These are phyloP conservation scores for Gymnocypris eckloni DNA, from an alignment of 2,797 vertebrate species.

Conservation along the genomic window DNA sequence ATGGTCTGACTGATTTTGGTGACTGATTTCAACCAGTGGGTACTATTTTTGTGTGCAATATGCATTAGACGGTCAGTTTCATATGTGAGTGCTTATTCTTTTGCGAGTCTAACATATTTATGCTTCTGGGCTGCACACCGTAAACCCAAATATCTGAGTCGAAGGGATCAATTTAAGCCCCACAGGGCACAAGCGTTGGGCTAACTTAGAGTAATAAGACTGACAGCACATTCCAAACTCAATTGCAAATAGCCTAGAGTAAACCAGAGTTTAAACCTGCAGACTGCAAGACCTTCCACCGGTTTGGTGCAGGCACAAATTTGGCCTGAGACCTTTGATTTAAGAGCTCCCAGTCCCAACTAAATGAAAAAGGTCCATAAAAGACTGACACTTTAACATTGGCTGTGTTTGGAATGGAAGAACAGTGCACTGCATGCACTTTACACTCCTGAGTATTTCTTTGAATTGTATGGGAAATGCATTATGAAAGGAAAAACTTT, in stretches of 20 bases:
- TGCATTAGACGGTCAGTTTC: not conserved
- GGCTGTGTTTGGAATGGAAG: constrained; percentile 1
- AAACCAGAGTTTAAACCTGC: constrained; percentile 37
- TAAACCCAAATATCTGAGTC: constrained; percentile 49
- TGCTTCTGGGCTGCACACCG: constrained; percentile 40
- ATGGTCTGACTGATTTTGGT: not conserved
- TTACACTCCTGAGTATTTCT: not conserved
- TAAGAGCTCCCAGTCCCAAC: constrained; percentile 32
- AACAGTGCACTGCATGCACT: not conserved
- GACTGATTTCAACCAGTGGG: not conserved
- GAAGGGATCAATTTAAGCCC: constrained; percentile 35
- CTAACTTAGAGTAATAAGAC: constrained; percentile 29
- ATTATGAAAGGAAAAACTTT: not conserved
- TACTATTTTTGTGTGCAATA: not conserved
- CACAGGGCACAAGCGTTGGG: constrained; percentile 5
- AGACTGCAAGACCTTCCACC: constrained; percentile 12
- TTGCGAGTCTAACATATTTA: constrained; percentile 22
- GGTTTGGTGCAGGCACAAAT: constrained; percentile 6
- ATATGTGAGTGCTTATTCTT: not conserved
- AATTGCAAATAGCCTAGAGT: constrained; percentile 36
- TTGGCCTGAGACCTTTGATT: constrained; percentile 25
- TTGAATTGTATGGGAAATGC: not conserved
- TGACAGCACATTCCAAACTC: constrained; percentile 31
- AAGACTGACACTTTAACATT: constrained; percentile 30
- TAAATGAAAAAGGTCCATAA: constrained; percentile 33